These are phyloP conservation scores for Dicyrtomina minuta DNA, from an alignment of 2,888 invertebrate genomes.

Conservation along the genomic window DNA sequence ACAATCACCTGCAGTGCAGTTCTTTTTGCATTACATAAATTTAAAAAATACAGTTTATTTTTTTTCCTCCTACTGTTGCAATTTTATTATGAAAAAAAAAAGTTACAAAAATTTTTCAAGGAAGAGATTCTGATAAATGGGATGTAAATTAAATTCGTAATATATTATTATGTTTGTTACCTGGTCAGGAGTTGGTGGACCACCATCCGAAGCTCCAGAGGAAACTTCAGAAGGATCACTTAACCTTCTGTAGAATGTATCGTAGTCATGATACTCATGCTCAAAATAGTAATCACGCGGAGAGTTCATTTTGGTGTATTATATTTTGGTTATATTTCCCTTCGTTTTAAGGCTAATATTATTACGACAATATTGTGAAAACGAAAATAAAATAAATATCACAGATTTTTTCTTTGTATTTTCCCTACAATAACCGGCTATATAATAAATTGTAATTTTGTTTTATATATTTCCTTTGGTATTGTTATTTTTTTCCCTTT, in stretches of 20 bases:
- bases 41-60: no score
- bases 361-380: no score
- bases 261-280: conserved; percentile 49
- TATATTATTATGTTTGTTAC: conserved; percentile 39
- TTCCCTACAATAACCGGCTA: background rate
- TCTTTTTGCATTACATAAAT: no score
- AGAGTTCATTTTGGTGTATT: conserved; percentile 23
- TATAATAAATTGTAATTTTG: no score
- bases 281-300: conserved; percentile 47
- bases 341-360: no score
- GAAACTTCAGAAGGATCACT: conserved; percentile 52
- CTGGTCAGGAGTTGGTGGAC: conserved; percentile 47
- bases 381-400: no score
- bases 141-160: no score
- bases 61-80: no score
- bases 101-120: background rate
- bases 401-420: background rate
- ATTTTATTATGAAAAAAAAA: background rate
- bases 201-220: conserved; percentile 41
- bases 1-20: no score
- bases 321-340: background rate
- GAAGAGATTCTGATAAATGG: no score
- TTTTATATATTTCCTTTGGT: no score
- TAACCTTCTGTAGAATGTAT: conserved; percentile 50
- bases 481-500: no score